phyloP scores from a whole-genome alignment of 2,797 vertebrate species.

The Heteromormyrus szaboi region DNA sequence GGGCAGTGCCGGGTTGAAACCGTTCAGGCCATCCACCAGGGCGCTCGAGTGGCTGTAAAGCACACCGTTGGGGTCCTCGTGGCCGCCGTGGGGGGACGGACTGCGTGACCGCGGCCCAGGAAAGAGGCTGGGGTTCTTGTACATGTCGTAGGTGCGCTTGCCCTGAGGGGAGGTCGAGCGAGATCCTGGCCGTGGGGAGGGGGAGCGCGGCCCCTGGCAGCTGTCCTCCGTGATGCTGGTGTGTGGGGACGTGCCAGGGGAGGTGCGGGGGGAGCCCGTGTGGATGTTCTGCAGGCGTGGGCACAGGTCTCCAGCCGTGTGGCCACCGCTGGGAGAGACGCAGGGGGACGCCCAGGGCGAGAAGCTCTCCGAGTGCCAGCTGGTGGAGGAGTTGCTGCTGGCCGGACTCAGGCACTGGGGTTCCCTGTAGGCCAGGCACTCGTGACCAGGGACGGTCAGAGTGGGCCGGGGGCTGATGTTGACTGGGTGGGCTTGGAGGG shows the following conservation, averaged over 20 bases:
- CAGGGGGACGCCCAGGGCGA: conserved; percentile 96
- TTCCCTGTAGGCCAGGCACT: conserved; percentile 78
- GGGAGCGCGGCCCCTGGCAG: conserved; percentile 77
- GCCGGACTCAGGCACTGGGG: conserved; percentile 95
- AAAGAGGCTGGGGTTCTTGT: conserved; percentile 66
- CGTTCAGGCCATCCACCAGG: conserved; percentile 74
- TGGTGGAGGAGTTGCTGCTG: conserved; percentile 97
- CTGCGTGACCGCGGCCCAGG: conserved; percentile 79
- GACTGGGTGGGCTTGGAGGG: conserved; percentile 76
- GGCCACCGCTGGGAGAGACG: conserved; percentile 88
- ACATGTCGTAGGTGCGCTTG: conserved; percentile 92
- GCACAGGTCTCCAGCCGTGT: conserved; percentile 84
- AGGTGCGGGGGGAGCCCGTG: conserved; percentile 93
- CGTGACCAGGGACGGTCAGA: conserved; percentile 87
- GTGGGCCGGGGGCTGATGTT: conserved; percentile 82
- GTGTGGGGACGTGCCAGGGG: conserved; percentile 89
- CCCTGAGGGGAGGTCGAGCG: conserved; percentile 89
- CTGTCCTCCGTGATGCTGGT: conserved; percentile 80
- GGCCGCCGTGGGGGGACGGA: conserved; percentile 78
- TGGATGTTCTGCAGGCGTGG: conserved; percentile 92
- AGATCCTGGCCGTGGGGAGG: conserved; percentile 80
- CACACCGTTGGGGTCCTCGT: conserved; percentile 60
- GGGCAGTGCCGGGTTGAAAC: conserved; percentile 61
- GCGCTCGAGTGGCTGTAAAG: conserved; percentile 57
- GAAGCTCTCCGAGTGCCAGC: conserved; percentile 95